Conservation (phyloP, 92 coral and sea anemone genomes). For the Bergia sp. region DNA sequence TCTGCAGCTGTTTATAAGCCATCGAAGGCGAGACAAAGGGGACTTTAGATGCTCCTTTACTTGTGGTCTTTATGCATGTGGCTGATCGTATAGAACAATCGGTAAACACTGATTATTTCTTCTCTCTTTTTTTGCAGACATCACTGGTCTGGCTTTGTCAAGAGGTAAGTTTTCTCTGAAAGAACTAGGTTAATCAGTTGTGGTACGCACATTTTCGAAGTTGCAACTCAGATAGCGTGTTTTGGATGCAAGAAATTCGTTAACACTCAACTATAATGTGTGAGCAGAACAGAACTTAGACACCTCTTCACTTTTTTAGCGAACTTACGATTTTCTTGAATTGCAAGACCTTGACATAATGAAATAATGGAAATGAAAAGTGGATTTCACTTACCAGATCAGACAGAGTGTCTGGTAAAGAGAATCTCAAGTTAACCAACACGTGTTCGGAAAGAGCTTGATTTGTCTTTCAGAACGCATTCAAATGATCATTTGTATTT, state of each 20-base stretch:
- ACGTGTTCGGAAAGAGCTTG: conserved; percentile 17
- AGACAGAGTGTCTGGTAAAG: conserved; percentile 60
- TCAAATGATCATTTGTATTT: conserved; percentile 13
- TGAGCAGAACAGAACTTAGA: background rate
- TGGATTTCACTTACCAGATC: conserved; percentile 18
- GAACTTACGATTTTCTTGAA: background rate
- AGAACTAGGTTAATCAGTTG: background rate
- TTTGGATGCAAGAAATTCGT: conserved; percentile 9
- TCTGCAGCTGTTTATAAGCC: conserved; percentile 15
- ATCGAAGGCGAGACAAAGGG: conserved; percentile 22
- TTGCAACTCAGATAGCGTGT: background rate
- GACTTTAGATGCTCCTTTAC: conserved; percentile 20
- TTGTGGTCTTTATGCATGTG: background rate
- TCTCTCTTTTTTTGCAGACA: conserved; percentile 60
- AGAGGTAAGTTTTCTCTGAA: conserved; percentile 63
- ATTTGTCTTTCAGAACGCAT: background rate
- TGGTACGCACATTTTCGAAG: background rate
- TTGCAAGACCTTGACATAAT: background rate
- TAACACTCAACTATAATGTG: background rate
- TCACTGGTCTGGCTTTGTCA: conserved; percentile 81
- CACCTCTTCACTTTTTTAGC: background rate
- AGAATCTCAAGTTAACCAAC: background rate
- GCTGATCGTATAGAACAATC: background rate
- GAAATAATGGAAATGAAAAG: background rate
- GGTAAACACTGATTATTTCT: background rate